Conservation (phyloP, 2,888 invertebrate genomes). For the Metallyticus violacea region DNA sequence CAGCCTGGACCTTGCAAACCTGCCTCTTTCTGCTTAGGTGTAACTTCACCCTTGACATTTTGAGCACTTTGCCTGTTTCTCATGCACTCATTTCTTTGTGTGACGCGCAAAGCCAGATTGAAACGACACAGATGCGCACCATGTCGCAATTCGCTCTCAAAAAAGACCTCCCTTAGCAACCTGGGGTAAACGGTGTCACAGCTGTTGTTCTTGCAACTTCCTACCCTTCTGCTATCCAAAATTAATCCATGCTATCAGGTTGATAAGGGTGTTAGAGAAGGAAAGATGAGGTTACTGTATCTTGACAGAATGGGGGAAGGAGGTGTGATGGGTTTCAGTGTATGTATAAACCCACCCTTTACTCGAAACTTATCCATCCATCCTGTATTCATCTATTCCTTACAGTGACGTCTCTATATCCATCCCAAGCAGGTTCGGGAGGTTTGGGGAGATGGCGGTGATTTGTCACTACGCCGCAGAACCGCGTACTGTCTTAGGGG, state of each 20-base stretch:
- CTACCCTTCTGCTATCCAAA: neutral
- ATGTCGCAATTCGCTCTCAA: neutral
- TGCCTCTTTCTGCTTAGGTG: too few species aligned
- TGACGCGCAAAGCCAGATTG: neutral
- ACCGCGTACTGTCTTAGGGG: neutral
- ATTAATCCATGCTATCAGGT: neutral
- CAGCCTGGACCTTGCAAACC: too few species aligned
- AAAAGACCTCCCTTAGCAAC: neutral
- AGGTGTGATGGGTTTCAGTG: neutral
- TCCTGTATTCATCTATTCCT: neutral
- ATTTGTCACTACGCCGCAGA: slow-evolving; percentile 6
- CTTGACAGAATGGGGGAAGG: neutral
- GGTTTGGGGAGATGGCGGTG: slow-evolving; percentile 1
- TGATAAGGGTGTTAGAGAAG: neutral
- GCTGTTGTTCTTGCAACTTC: neutral
- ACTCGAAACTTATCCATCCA: neutral
- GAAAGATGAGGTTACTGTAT: neutral
- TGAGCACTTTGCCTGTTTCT: too few species aligned
- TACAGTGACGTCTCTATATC: slow-evolving; percentile 1
- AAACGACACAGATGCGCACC: neutral
- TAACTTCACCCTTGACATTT: too few species aligned
- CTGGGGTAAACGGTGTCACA: neutral
- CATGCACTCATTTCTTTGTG: too few species aligned
- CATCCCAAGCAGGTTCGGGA: neutral
- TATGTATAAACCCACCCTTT: neutral